Conservation (phyloP, 2,113 vertebrate species). For the Ochotona princeps region DNA sequence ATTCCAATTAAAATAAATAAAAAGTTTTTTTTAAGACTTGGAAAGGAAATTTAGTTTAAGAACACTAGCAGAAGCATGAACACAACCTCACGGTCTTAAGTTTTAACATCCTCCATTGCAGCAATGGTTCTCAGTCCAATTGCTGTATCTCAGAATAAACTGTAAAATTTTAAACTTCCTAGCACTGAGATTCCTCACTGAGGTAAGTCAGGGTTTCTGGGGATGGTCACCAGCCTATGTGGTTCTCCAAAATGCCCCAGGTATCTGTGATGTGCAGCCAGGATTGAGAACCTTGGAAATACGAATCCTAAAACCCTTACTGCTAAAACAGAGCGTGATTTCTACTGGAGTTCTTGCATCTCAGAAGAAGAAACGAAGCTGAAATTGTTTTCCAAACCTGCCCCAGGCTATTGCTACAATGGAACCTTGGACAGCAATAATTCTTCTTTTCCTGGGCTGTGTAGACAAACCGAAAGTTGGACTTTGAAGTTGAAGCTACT, state of each 20-base stretch:
- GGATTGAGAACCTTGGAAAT: slow-evolving; percentile 23
- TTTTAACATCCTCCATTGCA: background rate
- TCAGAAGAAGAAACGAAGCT: slow-evolving; percentile 61
- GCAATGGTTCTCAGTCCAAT: background rate
- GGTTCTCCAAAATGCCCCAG: background rate
- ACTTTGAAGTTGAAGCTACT: slow-evolving; percentile 63
- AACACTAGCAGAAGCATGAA: background rate
- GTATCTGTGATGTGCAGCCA: background rate
- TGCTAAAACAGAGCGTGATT: background rate
- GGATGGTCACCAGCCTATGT: background rate
- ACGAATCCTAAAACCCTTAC: slow-evolving; percentile 43
- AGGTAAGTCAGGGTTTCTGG: background rate
- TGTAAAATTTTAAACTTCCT: background rate
- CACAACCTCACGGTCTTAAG: background rate
- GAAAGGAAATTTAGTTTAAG: slow-evolving; percentile 33
- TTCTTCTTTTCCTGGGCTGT: slow-evolving; percentile 61
- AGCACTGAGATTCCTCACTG: background rate
- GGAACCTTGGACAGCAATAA: slow-evolving; percentile 76
- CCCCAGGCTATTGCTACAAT: slow-evolving; percentile 67
- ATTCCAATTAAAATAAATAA: too few relatives aligned
- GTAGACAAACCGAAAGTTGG: slow-evolving; percentile 61
- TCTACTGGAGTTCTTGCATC: slow-evolving; percentile 41
- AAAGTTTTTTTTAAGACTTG: background rate
- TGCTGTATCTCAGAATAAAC: background rate
- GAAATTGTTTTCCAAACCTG: slow-evolving; percentile 68